Base-by-base conservation (phyloP, 2,113 vertebrate species). In the Narcine bancroftii region DNA sequence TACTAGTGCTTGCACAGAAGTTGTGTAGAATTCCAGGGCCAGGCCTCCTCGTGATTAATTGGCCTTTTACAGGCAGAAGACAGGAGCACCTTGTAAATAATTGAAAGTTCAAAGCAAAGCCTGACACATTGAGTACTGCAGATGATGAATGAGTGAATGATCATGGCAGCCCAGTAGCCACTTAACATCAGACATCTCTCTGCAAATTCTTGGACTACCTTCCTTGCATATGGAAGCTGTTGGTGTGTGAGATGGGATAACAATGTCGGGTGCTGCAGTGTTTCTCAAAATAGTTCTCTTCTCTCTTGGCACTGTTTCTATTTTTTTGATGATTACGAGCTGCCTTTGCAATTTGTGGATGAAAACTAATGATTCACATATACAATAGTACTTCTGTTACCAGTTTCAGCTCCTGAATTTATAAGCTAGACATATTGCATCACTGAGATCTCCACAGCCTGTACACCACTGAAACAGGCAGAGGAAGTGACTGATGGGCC, bases 71-170 rank as follows among this genome's bases (percentile, higher is more conserved):
- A 89, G 73, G 66, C 92, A 92, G 93, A 92, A 93, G 93, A 92
- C 93, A 93, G 93, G 71, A 33, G 73, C 92, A 92, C 92, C 79
- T 85, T 93, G 93, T 93, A 93, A 93, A 93, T 93, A 93, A 93
- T 93, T 93, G 92, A 93, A 93, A 93, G 93, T 93, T 93, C 93
- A 93, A 93, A 93, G 93, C 92, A 93, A 83, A 92, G 92, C 72
- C 91, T 93, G 92, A 85, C 85, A 85, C 63, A 66, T 65, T 92
- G 45, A 83, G 92, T 76, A 36, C 83, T 81, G 92, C 69, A 83
- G 29, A 83, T 93, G 93, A 93, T 93, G 93, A 92, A 93, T 93
- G 93, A 93, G 39, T 91, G 89, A 91, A 91, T 91, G 65, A 69
- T 91, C 89, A 91, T 91, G 89, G 89, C 89, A 91, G 36, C 89